A percentile compares a stretch with the other conserved stretches of the same genome.
phyloP scores from a whole-genome alignment of 2,113 vertebrate species.

The Clarias gariepinus region DNA sequence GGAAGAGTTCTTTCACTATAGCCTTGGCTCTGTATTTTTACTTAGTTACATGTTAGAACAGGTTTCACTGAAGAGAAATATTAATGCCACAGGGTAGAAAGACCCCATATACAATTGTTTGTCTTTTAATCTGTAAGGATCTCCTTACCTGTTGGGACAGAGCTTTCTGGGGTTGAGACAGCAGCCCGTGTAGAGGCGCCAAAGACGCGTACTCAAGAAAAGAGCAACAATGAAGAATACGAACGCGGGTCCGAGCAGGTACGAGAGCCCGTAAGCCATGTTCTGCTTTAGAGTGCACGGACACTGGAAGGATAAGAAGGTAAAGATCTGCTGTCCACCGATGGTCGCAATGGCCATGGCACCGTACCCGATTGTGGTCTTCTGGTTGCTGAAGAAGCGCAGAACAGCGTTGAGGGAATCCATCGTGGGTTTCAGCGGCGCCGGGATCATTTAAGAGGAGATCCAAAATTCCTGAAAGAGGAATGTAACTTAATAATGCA shows the following conservation, averaged over 20 bases:
- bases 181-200: constrained; percentile 91
- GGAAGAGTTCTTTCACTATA: background rate
- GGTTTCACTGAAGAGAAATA: background rate
- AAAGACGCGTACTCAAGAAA: constrained; percentile 79
- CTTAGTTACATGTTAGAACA: background rate
- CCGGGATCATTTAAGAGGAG: background rate
- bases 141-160: constrained; percentile 56
- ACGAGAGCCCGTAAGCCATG: constrained; percentile 80
- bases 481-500: background rate
- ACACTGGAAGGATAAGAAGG: constrained; percentile 89
- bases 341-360: constrained; percentile 88
- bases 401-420: constrained; percentile 80
- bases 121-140: background rate
- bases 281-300: constrained; percentile 86
- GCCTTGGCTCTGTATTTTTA: background rate
- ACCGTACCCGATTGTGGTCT: constrained; percentile 87
- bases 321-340: constrained; percentile 85
- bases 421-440: constrained; percentile 66
- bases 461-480: background rate
- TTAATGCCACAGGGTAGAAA: background rate
- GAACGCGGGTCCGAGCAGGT: constrained; percentile 84
- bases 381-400: constrained; percentile 82
- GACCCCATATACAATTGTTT: background rate
- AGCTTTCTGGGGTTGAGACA: constrained; percentile 75
- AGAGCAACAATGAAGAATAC: constrained; percentile 83